Evolutionary conservation across 2,888 invertebrate species (phyloP), one percentile per base, ranked within the genome.

Genomic region (Carpatolechia fugitivella): DNA sequence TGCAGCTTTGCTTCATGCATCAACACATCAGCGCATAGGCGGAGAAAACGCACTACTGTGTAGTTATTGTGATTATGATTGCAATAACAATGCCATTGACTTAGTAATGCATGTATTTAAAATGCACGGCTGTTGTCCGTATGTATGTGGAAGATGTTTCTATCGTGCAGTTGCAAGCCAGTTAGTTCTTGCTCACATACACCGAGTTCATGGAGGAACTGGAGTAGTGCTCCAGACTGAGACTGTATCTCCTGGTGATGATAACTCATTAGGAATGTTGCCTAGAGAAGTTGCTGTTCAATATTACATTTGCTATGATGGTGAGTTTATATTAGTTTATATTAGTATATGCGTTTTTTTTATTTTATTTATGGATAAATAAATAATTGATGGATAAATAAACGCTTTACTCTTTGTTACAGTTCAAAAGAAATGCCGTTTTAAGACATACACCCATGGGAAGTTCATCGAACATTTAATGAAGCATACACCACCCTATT

Each of bases 121-220:
- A 24, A 85, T 85, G 33, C 95, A 95, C 66, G 91, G 90, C 0
- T 80, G 86, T 53, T 93, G 94, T 65, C 82, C 87, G 29, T 94
- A 81, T 65, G 92, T 92, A 30, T 95, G 95, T 66, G 83, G 81
- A 3, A 88, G 91, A 61, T 95, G 95, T 69, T 92, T 95, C 66
- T 95, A 95, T 73, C 85, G 95, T 49, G 92, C 93, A 0, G 80
- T 91, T 0, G 82, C 91, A 0, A 88, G 90, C 48, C 92, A 92
- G 54, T 91, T 93, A 48, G 93, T 95, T 0, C 85, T 90, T 14
- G 80, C 92, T 4, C 95, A 95, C 74, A 91, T 92, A 41, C 62
- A 71, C 11, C 70, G 80, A 13, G 68, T 73, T 3, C 91, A 91
- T 57, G 68, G 68, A 0, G 46, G 64, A 7, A 59, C 65, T 33